Base-by-base conservation (phyloP, 2,113 vertebrate genomes). In the Glaucidium brasilianum region DNA sequence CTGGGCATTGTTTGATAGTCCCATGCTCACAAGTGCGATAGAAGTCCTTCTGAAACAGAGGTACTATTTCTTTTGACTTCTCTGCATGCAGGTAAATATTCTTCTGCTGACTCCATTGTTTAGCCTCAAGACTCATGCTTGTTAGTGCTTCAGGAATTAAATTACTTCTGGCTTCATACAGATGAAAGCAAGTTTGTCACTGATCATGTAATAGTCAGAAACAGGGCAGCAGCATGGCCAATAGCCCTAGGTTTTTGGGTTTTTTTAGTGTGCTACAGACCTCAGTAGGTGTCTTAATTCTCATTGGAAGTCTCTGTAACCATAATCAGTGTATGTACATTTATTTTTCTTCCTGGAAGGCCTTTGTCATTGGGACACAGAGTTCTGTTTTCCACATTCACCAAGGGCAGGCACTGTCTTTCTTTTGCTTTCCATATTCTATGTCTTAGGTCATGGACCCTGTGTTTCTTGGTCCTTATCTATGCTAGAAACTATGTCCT, bases 361-460 rank as follows among this genome's bases (percentile, higher is more conserved):
- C 34, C 39, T 74, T 49, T 78, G 9, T 32, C n/a, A 30, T 11
- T 78, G 29, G 30, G 26, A 66, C 6, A 21, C 2, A 66, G 18
- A 26, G 5, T 71, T 86, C 15, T 67, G 12, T 76, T 84, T 80
- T 77, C 37, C 26, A 25, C 23, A 6, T 82, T 92, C 15, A 27
- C 19, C 22, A 6, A 0, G 3, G 32, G 6, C 17, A 63, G 41
- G 18, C 1, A 2, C 18, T 49, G 50, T 18, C 26, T 75, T n/a
- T 69, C 15, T 45, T 86, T 73, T 53, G 35, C 25, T 55, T 83
- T 80, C 10, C 23, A 4, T 59, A 9, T 39, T 43, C 41, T 45
- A 2, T 32, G 1, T 34, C 55, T 56, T 60, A 13, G 30, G 29
- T 12, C 20, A 14, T 2, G 34, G 52, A 52, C 27, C 3, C 15